Evolutionary conservation across 2,113 vertebrate species (phyloP), one percentile per base, ranked within the genome.

Genomic region (Nothobranchius kuhntae): DNA sequence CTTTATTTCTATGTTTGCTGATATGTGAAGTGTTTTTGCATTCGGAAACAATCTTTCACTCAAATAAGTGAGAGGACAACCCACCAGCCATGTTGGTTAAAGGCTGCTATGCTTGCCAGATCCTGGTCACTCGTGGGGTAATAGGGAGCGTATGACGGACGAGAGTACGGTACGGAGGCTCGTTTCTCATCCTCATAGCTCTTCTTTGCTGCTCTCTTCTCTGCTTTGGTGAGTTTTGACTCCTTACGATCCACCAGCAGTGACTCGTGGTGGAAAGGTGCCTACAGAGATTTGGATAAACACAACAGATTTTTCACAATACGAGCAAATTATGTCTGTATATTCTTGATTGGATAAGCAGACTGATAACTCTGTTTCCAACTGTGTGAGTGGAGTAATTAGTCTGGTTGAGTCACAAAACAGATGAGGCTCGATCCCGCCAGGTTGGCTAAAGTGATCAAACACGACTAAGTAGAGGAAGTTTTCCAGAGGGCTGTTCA

Each of bases 101-200:
- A 98, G 55, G 95, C 95, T 59, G 96, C 95, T 82, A 98, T 96
- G 92, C 93, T 98, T 1, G 94, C 90, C 70, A 99, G 95, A 21
- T 89, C 92, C 91, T 98, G 96, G 72, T 97, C 96, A 44, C 92
- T 96, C 84, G 92, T 93, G 24, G 98, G 98, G 89, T 99, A 99
- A 90, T 99, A 99, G 81, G 98, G 96, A 4, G 97, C 96, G 6
- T 99, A 99, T 0, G 96, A 98, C 0, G 98, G 96, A 17, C 97
- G 95, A 17, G 96, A 95, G 73, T 99, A 98, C 5, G 98, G 97
- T 66, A 98, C 95, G 1, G 95, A 98, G 0, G 98, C 98, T 70
- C 98, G 94, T 64, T 99, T 99, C 87, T 99, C 98, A 68, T 99
- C 98, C 89, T 99, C 97, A 0, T 99, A 99, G 89, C 97, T 95